Percentiles rank a stretch among this genome's conserved stretches.
Conservation (phyloP, 2,797 vertebrate species). For the Syngnathus acus region DNA sequence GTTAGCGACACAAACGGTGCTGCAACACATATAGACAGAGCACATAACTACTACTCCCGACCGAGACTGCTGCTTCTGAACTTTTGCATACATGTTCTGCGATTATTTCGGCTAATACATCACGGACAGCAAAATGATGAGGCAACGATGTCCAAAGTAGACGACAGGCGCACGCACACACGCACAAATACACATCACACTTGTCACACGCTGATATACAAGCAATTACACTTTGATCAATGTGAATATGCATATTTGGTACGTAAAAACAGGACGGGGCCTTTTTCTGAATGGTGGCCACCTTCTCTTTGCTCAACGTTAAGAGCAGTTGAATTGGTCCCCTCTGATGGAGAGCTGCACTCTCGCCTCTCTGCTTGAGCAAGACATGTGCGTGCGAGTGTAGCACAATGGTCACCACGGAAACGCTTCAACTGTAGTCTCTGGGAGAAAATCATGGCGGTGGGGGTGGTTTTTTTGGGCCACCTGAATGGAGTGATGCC, state of each 20-base stretch:
- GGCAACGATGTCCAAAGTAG: no score
- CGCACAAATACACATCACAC: background rate
- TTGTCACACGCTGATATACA: slow-evolving; percentile 19
- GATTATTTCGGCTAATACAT: no score
- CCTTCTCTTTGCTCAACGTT: background rate
- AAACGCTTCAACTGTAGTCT: background rate
- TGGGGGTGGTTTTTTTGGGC: no score
- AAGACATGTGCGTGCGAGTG: background rate
- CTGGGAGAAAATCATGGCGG: background rate
- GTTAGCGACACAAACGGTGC: no score
- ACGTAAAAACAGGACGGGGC: no score
- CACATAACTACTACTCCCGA: no score
- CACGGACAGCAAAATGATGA: no score
- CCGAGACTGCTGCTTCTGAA: background rate
- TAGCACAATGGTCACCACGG: background rate
- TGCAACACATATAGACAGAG: no score
- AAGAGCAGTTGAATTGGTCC: background rate
- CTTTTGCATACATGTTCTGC: background rate
- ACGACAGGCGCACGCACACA: background rate
- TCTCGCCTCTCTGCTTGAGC: background rate
- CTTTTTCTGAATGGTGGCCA: background rate
- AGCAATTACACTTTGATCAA: background rate
- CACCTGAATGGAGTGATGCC: no score
- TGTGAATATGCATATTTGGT: no score
- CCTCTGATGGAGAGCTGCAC: background rate